Conservation (phyloP, 2,888 invertebrate genomes). For the Charanyca ferruginea region DNA sequence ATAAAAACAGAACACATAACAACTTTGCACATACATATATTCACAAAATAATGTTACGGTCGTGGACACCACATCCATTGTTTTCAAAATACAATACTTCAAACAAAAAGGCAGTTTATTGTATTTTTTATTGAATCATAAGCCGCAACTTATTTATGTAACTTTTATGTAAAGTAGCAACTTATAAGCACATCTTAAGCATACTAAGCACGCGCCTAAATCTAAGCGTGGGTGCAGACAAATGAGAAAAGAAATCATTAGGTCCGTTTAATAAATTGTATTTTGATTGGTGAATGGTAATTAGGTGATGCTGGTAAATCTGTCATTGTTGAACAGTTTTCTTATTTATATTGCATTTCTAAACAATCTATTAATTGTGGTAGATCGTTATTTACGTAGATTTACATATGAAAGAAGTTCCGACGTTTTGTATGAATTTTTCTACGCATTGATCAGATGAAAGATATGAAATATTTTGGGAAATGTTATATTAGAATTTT, state of each 20-base stretch:
- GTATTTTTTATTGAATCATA: slow-evolving; percentile 58
- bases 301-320: slow-evolving; percentile 44
- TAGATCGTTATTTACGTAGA: slow-evolving; percentile 38
- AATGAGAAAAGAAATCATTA: slow-evolving; percentile 44
- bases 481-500: background rate
- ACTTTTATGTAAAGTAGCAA: slow-evolving; percentile 52
- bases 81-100: slow-evolving; percentile 44
- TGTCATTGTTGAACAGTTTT: slow-evolving; percentile 39
- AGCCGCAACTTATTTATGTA: slow-evolving; percentile 58
- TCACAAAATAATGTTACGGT: slow-evolving; percentile 48
- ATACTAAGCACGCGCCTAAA: slow-evolving; percentile 28
- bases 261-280: slow-evolving; percentile 42
- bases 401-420: slow-evolving; percentile 48
- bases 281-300: slow-evolving; percentile 51
- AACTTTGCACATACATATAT: slow-evolving; percentile 51
- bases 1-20: slow-evolving; percentile 36
- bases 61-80: slow-evolving; percentile 58
- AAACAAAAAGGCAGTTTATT: slow-evolving; percentile 52
- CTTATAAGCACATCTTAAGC: slow-evolving; percentile 15
- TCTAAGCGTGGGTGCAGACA: slow-evolving; percentile 44
- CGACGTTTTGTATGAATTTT: slow-evolving; percentile 2
- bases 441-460: background rate
- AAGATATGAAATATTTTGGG: background rate
- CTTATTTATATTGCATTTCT: slow-evolving; percentile 44
- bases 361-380: slow-evolving; percentile 48